Conservation (phyloP, 1,140 invertebrate species). For the Eciton burchellii region DNA sequence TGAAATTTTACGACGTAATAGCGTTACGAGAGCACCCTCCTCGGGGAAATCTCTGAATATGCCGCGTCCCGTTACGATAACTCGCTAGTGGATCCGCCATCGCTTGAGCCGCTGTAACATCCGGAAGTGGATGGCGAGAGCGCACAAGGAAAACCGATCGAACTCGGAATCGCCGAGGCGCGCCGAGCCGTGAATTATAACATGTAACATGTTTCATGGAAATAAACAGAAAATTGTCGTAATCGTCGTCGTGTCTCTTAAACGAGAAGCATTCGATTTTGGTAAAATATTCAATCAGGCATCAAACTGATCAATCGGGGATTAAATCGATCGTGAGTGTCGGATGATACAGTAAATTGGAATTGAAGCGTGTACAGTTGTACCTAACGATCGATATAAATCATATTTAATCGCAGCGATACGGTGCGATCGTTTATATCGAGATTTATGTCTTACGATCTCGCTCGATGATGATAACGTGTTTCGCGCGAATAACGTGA, state of each 20-base stretch:
- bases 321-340: no score
- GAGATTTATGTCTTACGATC: slow-evolving; percentile 16
- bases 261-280: no score
- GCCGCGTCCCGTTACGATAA: slow-evolving; percentile 62
- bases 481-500: slow-evolving; percentile 39
- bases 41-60: slow-evolving; percentile 73
- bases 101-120: slow-evolving; percentile 22
- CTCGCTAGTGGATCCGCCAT: slow-evolving; percentile 28
- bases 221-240: not conserved
- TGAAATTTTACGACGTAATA: slow-evolving; percentile 74
- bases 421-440: slow-evolving; percentile 28
- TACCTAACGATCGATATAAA: slow-evolving; percentile 1
- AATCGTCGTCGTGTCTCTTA: no score
- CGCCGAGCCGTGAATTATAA: not conserved
- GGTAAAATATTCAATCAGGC: no score
- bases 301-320: no score
- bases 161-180: slow-evolving; percentile 21
- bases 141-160: slow-evolving; percentile 49
- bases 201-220: not conserved
- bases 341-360: not conserved
- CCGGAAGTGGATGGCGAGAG: slow-evolving; percentile 39
- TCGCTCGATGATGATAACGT: slow-evolving; percentile 36
- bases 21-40: slow-evolving; percentile 70
- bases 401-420: not conserved
- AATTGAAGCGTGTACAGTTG: not conserved